These are phyloP conservation scores for Rhynchomys soricoides DNA, from an alignment of 2,113 vertebrate species.

Conservation along the genomic window DNA sequence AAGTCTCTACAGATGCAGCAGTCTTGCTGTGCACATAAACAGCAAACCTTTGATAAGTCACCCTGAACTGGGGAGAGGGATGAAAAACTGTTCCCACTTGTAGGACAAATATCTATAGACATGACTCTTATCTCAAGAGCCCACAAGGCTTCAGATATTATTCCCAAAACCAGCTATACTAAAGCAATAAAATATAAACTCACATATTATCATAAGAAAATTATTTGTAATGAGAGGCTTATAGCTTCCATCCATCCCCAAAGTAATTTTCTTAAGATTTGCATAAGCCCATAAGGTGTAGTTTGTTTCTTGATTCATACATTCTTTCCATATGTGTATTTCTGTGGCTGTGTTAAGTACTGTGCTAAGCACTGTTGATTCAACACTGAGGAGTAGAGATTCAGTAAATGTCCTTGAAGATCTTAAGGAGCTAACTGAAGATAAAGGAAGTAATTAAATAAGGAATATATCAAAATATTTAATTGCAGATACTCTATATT, in stretches of 20 bases:
- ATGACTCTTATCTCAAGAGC: not conserved
- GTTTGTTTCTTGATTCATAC: not conserved
- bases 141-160: slow-evolving; percentile 27
- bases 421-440: not conserved
- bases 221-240: not conserved
- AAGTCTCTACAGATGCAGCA: not conserved
- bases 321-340: not conserved
- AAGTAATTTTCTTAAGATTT: not conserved
- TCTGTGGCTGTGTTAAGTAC: not conserved
- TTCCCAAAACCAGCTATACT: slow-evolving; percentile 12
- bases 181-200: slow-evolving; percentile 27
- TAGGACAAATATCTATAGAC: not conserved
- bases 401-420: not conserved
- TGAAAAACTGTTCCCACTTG: not conserved
- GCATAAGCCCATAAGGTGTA: not conserved
- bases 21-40: not conserved
- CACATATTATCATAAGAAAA: slow-evolving; percentile 12
- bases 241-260: not conserved
- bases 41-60: not conserved
- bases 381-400: not conserved
- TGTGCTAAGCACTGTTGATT: not conserved
- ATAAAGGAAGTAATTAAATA: not conserved
- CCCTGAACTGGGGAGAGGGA: not conserved
- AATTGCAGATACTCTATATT: not conserved
- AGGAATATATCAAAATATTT: not conserved